Conservation (phyloP, 2,113 vertebrate species). For the Atractosteus spatula region DNA sequence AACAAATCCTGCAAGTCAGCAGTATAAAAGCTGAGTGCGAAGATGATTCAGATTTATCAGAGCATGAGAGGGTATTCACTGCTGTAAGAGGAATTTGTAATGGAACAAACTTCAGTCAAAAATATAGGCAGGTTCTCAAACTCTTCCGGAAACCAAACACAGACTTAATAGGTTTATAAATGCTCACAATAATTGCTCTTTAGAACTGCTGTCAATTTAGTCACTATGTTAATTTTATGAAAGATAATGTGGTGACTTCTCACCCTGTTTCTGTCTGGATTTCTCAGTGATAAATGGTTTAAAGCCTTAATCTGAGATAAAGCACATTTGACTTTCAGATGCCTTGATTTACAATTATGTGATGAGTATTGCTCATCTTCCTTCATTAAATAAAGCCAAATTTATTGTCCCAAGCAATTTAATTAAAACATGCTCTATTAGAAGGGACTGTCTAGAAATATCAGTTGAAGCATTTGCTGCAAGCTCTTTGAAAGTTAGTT, state of each 20-base stretch:
- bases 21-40: constrained; percentile 22
- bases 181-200: no score
- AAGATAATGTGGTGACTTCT: no score
- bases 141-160: no score
- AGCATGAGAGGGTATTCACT: constrained; percentile 23
- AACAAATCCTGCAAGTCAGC: constrained; percentile 23
- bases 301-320: neutral
- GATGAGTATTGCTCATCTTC: constrained; percentile 15
- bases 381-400: constrained; percentile 23
- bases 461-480: neutral
- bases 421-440: constrained; percentile 14
- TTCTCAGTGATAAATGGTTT: neutral
- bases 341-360: constrained; percentile 19
- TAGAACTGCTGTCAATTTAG: no score
- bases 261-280: no score
- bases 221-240: no score
- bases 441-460: neutral
- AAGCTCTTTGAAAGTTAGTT: constrained; percentile 4
- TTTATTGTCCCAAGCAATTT: constrained; percentile 24
- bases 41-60: constrained; percentile 19
- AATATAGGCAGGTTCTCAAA: no score
- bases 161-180: no score
- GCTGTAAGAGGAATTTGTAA: neutral
- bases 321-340: constrained; percentile 6
- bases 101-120: no score